Percentiles rank a stretch among this genome's conserved stretches.
These are phyloP conservation scores for Tenthredo distinguenda DNA, from an alignment of 2,888 invertebrate species.

Conservation along the genomic window DNA sequence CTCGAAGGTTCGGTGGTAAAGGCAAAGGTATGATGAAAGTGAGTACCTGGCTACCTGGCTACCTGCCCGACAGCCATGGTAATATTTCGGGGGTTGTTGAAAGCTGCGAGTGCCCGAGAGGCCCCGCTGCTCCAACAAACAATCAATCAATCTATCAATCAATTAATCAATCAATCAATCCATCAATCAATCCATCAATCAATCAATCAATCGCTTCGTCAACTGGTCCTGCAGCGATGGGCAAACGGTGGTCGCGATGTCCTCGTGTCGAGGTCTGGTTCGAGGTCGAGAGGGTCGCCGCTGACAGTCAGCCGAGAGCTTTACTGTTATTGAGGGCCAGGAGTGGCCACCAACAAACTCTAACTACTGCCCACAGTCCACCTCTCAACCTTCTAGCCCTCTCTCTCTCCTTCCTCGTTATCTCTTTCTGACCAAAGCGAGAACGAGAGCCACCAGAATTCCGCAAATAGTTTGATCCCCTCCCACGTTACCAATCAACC, in stretches of 20 bases:
- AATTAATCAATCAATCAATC: constrained; percentile 51
- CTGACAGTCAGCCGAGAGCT: constrained; percentile 52
- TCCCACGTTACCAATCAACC: constrained; percentile 54
- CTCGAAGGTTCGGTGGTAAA: background rate
- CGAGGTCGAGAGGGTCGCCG: constrained; percentile 35
- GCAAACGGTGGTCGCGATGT: constrained; percentile 6
- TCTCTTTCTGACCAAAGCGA: constrained; percentile 13
- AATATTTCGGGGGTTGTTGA: constrained; percentile 14
- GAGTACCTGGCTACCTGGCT: constrained; percentile 53
- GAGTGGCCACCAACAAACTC: constrained; percentile 47
- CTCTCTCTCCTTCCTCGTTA: background rate
- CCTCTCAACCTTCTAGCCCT: background rate
- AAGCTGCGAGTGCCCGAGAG: background rate
- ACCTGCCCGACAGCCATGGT: background rate
- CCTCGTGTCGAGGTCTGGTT: constrained; percentile 40
- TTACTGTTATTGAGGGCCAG: constrained; percentile 52
- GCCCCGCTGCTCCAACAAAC: constrained; percentile 19
- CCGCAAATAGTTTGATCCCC: constrained; percentile 63
- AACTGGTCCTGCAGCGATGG: constrained; percentile 17
- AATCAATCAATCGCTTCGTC: constrained; percentile 34
- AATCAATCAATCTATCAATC: constrained; percentile 50
- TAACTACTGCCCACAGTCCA: constrained; percentile 28
- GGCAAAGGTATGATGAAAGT: constrained; percentile 20
- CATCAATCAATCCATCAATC: constrained; percentile 45
- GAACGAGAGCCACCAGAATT: constrained; percentile 58